Conservation (phyloP, 2,113 vertebrate genomes). For the Machaerirhynchus nigripectus region DNA sequence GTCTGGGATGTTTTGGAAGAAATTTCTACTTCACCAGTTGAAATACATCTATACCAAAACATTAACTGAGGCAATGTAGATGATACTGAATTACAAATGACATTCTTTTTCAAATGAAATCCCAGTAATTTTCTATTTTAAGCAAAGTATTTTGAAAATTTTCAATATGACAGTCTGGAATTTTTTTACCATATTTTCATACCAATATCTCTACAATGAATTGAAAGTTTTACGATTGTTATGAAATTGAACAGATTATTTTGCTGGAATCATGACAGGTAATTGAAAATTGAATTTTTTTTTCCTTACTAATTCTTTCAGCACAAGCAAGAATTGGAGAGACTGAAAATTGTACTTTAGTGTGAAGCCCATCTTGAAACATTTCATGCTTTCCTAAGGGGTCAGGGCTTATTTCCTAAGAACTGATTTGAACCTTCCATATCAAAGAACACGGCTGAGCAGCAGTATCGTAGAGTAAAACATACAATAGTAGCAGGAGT, state of each 20-base stretch:
- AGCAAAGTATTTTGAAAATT: background rate
- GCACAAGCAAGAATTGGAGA: background rate
- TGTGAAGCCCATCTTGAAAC: background rate
- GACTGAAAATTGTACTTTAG: background rate
- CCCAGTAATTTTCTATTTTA: background rate
- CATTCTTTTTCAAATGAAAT: background rate
- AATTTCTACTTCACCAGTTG: background rate
- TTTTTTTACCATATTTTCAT: background rate
- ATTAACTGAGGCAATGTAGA: background rate
- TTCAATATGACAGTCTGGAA: background rate
- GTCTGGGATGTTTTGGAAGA: background rate
- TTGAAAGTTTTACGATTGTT: background rate
- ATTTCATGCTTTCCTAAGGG: background rate
- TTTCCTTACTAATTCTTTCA: background rate
- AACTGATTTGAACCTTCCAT: background rate
- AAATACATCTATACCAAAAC: background rate
- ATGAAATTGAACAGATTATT: background rate
- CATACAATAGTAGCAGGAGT: background rate
- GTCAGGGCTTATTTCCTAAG: background rate
- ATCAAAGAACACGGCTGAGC: background rate
- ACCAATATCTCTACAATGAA: background rate
- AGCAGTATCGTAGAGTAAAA: background rate
- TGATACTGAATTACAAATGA: background rate
- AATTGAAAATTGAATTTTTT: background rate
- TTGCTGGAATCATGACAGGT: background rate